Base-by-base conservation (phyloP, 2,797 vertebrate genomes). In the Geotrypetes seraphini region DNA sequence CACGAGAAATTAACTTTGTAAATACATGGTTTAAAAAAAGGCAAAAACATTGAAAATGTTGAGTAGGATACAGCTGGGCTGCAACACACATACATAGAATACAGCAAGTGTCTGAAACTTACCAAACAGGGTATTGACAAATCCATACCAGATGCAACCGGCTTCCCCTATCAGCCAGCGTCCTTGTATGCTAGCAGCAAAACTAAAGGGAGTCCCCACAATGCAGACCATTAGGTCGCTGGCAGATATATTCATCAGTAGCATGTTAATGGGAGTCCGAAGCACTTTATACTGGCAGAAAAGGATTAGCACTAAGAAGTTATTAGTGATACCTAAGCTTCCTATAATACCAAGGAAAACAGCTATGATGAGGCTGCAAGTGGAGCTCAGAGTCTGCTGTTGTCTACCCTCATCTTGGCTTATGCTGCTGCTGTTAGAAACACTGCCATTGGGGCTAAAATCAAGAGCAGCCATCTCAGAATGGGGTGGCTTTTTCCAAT, bases 111-210 rank as follows among this genome's bases (percentile, higher is more conserved):
- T n/a, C n/a, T 26, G 3, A 38, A 13, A 80, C 86, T 81, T 56
- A 89, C 87, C 86, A 16, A 87, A 86, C 10, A 86, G 72, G 5
- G 83, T 64, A 58, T 85, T 89, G 50, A 66, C 71, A 50, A 89
- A 88, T 24, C 81, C 84, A 57, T 88, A 86, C 84, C 86, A 88
- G 46, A 87, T 69, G 49, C 87, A 89, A 6, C 83, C 85, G 2
- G 16, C 19, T 2, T 61, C 25, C 7, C 86, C 85, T n/a, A 86
- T 81, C 29, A 89, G 83, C 87, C 87, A 88, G 15, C 57, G 62
- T 60, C 85, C 82, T 53, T 81, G 80, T 21, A 75, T 82, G 69
- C 84, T 86, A 57, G 84, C 83, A 4, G 82, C 83, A 52, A 87
- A 85, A 68, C 87, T 86, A 78, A 88, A 84, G 54, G 86, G 85